These are phyloP conservation scores for Nannospalax galili DNA, from an alignment of 2,113 vertebrate genomes.

Conservation along the genomic window DNA sequence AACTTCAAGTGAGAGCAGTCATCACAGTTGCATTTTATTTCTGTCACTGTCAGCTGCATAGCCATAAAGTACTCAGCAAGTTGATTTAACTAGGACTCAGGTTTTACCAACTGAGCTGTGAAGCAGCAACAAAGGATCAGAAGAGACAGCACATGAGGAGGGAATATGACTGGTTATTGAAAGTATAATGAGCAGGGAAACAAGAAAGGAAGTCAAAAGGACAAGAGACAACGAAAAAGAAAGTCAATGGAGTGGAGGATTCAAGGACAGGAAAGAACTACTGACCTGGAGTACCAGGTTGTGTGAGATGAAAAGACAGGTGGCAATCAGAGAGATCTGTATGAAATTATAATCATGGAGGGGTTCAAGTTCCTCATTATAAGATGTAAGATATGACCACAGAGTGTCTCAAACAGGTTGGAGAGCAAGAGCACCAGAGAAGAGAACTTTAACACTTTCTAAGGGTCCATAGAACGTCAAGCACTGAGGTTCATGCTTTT, in stretches of 20 bases:
- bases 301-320: not conserved
- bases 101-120: not conserved
- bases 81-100: not conserved
- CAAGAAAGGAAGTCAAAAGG: slow-evolving; percentile 14
- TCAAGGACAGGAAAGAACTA: not conserved
- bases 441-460: slow-evolving; percentile 35
- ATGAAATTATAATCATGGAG: slow-evolving; percentile 25
- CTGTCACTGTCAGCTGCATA: not conserved
- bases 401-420: not conserved
- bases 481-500: not conserved
- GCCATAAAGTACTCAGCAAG: not conserved
- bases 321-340: not conserved
- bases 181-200: not conserved
- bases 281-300: not conserved
- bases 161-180: not conserved
- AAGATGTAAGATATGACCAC: not conserved
- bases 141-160: not conserved
- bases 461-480: not conserved
- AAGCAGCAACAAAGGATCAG: slow-evolving; percentile 28
- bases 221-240: not conserved
- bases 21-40: not conserved
- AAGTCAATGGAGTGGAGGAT: not conserved
- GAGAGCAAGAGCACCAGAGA: not conserved
- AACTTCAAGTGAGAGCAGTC: slow-evolving; percentile 20
- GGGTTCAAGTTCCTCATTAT: not conserved